Conservation (phyloP, 2,888 invertebrate genomes). For the Pyrrhosoma nymphula region DNA sequence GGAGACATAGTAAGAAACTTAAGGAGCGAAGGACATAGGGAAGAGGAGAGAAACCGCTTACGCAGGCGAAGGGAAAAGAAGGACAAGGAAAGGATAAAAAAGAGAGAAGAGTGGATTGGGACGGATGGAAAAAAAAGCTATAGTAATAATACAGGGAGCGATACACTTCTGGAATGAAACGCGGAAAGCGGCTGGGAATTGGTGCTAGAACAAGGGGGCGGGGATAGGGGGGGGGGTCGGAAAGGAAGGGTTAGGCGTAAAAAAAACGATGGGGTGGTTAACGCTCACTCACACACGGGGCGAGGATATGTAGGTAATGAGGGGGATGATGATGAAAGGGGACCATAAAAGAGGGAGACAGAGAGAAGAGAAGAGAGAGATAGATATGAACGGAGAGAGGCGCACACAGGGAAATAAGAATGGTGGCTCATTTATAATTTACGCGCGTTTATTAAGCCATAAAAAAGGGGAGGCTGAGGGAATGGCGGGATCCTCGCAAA, state of each 20-base stretch:
- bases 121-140: not conserved
- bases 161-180: too few relatives aligned
- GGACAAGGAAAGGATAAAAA: too few relatives aligned
- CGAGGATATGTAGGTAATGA: not conserved
- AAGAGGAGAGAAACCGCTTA: not conserved
- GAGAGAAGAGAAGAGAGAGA: not conserved
- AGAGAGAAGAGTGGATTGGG: not conserved
- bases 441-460: not conserved
- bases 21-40: not conserved
- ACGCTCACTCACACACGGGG: too few relatives aligned
- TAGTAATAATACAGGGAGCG: too few relatives aligned
- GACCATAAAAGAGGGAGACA: not conserved
- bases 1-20: too few relatives aligned
- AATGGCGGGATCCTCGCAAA: not conserved
- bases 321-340: not conserved
- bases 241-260: too few relatives aligned
- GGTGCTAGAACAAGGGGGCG: too few relatives aligned
- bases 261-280: too few relatives aligned
- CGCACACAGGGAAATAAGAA: not conserved
- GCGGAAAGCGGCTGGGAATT: too few relatives aligned
- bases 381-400: not conserved
- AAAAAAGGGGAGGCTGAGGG: not conserved
- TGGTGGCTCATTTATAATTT: not conserved
- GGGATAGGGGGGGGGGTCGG: too few relatives aligned
- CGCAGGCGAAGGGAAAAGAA: not conserved